These are phyloP conservation scores for Halictus quadricinctus DNA, from an alignment of 2,888 invertebrate genomes.

Conservation along the genomic window DNA sequence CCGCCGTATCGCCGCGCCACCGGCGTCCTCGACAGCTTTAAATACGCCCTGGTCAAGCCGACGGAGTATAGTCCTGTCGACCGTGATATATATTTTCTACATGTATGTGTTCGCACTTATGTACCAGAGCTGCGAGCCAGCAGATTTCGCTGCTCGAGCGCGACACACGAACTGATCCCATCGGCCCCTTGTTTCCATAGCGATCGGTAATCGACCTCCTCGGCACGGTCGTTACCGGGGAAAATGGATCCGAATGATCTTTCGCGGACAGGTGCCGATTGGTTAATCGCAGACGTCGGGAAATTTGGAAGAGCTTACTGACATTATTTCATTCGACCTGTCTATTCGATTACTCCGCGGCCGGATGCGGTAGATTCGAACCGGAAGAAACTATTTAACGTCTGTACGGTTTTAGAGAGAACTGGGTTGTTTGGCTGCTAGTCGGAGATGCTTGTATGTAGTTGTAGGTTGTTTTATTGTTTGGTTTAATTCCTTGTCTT, in stretches of 20 bases:
- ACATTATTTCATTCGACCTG: not conserved
- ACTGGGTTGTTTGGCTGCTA: too few species aligned
- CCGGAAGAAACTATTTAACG: not conserved
- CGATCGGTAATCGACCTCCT: slow-evolving; percentile 85
- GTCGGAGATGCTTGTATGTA: too few species aligned
- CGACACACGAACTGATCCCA: slow-evolving; percentile 77
- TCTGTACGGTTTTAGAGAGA: not conserved
- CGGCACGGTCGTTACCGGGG: not conserved
- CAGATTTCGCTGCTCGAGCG: slow-evolving; percentile 27
- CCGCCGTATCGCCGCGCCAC: slow-evolving; percentile 55
- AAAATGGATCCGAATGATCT: not conserved
- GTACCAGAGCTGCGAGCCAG: not conserved
- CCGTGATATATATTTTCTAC: slow-evolving; percentile 43
- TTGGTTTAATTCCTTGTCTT: too few species aligned
- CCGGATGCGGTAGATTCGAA: not conserved
- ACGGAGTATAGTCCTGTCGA: slow-evolving; percentile 30
- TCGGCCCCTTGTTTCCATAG: slow-evolving; percentile 83
- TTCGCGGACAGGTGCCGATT: not conserved
- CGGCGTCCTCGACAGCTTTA: slow-evolving; percentile 68
- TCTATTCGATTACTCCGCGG: not conserved
- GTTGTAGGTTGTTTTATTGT: too few species aligned
- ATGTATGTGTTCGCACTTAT: slow-evolving; percentile 24
- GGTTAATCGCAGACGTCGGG: not conserved
- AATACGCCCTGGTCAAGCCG: slow-evolving; percentile 61
- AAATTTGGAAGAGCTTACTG: not conserved